phyloP scores from a whole-genome alignment of 1,140 invertebrate genomes.

The Berghia stephanieae region DNA sequence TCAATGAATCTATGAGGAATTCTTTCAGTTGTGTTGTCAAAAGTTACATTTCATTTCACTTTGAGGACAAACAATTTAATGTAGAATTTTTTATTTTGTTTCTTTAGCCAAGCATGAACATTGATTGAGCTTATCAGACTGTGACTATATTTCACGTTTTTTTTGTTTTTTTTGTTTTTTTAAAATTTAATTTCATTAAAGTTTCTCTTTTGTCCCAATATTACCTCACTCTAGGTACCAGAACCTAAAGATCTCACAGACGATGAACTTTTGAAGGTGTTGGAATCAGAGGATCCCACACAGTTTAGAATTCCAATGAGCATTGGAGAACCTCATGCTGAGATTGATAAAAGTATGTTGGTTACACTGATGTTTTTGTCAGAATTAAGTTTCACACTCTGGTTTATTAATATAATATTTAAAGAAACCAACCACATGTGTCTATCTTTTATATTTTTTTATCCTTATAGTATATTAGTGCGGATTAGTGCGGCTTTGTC shows the following conservation, averaged over 20 bases:
- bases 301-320: conserved; percentile 87
- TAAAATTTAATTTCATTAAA: neutral
- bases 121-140: too few species aligned
- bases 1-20: too few species aligned
- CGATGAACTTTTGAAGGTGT: conserved; percentile 76
- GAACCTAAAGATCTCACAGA: conserved; percentile 83
- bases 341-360: conserved; percentile 78
- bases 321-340: conserved; percentile 80
- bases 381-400: neutral
- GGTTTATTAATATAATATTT: neutral
- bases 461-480: neutral
- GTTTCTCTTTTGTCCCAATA: neutral
- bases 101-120: too few species aligned
- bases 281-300: conserved; percentile 77
- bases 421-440: neutral
- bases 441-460: neutral
- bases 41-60: too few species aligned
- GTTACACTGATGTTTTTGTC: neutral
- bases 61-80: too few species aligned
- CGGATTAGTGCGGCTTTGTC: neutral
- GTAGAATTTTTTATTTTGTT: too few species aligned
- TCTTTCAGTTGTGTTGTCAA: too few species aligned
- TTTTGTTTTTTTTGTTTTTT: too few species aligned
- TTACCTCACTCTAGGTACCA: conserved; percentile 75
- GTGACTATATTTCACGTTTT: too few species aligned